Conservation (phyloP, 37 sponge, comb jelly and placozoan genomes). For the Beroe ovata region DNA sequence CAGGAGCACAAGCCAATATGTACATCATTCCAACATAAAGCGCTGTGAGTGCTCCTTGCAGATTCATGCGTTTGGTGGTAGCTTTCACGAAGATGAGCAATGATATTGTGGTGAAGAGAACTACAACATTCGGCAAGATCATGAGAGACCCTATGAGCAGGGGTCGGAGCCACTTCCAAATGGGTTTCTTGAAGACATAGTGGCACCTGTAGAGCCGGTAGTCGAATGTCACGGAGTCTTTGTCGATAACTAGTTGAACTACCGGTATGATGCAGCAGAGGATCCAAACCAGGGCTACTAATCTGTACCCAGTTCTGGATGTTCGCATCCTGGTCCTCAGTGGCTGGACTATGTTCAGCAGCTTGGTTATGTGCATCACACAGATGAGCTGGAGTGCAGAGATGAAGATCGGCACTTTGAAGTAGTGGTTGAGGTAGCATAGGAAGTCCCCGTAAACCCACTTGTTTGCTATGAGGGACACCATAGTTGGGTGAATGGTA, state of each 20-base stretch:
- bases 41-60: constrained; percentile 5
- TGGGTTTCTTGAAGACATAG: constrained; percentile 8
- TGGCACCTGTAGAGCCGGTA: constrained; percentile 47
- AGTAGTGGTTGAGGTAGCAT: not conserved
- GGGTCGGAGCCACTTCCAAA: constrained; percentile 33
- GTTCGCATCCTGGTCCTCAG: not conserved
- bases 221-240: constrained; percentile 17
- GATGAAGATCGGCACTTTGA: constrained; percentile 10
- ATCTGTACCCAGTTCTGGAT: not conserved
- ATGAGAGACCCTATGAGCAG: constrained; percentile 20
- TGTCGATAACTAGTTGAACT: constrained; percentile 12
- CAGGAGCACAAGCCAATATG: not conserved
- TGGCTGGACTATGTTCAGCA: not conserved
- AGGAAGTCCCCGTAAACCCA: constrained; percentile 18
- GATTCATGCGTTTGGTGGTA: not conserved
- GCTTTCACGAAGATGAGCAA: not conserved
- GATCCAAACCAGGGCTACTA: not conserved
- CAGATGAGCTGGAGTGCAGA: constrained; percentile 12
- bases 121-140: constrained; percentile 24
- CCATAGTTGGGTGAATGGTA: constrained; percentile 21
- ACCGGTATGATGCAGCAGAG: not conserved
- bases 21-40: not conserved
- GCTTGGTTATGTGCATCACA: constrained; percentile 52
- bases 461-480: constrained; percentile 1
- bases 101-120: not conserved